Base-by-base conservation (phyloP, 2,888 invertebrate species). In the Amaurobius ferox region DNA sequence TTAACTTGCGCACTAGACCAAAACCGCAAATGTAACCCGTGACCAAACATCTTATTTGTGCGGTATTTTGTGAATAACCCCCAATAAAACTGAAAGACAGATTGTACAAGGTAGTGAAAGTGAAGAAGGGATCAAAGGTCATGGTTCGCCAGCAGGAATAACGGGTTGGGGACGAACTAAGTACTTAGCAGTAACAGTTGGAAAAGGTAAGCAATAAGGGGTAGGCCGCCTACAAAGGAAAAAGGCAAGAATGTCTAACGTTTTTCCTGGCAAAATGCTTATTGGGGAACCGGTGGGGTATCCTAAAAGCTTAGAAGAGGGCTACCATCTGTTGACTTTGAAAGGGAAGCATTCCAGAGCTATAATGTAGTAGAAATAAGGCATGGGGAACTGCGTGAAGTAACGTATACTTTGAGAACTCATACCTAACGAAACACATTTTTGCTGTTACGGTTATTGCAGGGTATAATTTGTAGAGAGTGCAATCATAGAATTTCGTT, bases 121-220 rank as follows among this genome's bases (percentile, higher is more conserved):
- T 86, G 85, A 79, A 66, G 35, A 55, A 40, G 48, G 72, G 66
- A 72, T 26, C 19, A 55, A 78, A 79, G 85, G 78, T 86, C 78
- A 86, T 62, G 78, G 73, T 55, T 73, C 61, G 30, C 39, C 68
- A 68, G 68, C 68, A 71, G 62, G 78, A 61, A 85, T 85, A 85
- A 85, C 85, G 85, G 85, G 85, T 85, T 86, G 72, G 83, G 83
- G 77, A 28, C 29, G 55, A 32, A 61, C 11, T 32, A 29, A 9
- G 64, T n/a, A 44, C 30, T 30, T 48, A 30, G 55, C 55, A 77
- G 71, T 66, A 83, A 71, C 76, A 71, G 83, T 83, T 83, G 83
- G 77, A 72, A 13, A 77, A 23, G 77, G 26, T 73, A 67, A 39
- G 72, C 35, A 66, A 66, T 40, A 48, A 64, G 72, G 67, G 48